Conservation (phyloP, 2,113 vertebrate genomes). For the Chionomys nivalis region DNA sequence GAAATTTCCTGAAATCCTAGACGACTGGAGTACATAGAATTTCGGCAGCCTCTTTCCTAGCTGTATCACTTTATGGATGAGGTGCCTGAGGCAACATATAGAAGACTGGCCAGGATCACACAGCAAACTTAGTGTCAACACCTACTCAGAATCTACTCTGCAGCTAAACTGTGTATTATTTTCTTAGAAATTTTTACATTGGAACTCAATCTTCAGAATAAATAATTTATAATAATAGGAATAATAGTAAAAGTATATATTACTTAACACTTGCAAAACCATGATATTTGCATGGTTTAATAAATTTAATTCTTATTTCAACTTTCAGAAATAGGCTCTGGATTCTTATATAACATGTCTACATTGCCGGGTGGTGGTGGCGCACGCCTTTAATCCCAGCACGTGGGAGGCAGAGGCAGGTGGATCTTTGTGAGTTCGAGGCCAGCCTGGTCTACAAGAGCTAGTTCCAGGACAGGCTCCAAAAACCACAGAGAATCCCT, state of each 20-base stretch:
- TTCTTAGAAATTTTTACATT: conserved; percentile 48
- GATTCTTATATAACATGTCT: conserved; percentile 14
- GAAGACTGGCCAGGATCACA: background rate
- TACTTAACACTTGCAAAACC: background rate
- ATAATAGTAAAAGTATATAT: background rate
- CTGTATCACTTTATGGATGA: conserved; percentile 6
- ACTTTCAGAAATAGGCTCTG: background rate
- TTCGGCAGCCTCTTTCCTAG: background rate
- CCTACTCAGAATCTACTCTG: background rate
- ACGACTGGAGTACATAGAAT: background rate
- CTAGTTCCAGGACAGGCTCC: too few relatives aligned
- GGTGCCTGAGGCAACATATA: background rate
- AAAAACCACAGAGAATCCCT: too few relatives aligned
- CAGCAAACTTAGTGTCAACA: background rate
- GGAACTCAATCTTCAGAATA: background rate
- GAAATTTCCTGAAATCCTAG: conserved; percentile 15
- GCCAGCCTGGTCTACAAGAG: too few relatives aligned
- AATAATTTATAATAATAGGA: conserved; percentile 37
- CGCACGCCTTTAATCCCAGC: too few relatives aligned
- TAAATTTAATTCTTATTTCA: conserved; percentile 31
- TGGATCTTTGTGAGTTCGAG: too few relatives aligned
- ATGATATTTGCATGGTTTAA: background rate
- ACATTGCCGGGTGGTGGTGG: too few relatives aligned
- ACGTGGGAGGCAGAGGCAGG: too few relatives aligned
- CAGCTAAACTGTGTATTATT: conserved; percentile 16